phyloP scores from a whole-genome alignment of 2,113 vertebrate genomes.

The Hippolais icterina region DNA sequence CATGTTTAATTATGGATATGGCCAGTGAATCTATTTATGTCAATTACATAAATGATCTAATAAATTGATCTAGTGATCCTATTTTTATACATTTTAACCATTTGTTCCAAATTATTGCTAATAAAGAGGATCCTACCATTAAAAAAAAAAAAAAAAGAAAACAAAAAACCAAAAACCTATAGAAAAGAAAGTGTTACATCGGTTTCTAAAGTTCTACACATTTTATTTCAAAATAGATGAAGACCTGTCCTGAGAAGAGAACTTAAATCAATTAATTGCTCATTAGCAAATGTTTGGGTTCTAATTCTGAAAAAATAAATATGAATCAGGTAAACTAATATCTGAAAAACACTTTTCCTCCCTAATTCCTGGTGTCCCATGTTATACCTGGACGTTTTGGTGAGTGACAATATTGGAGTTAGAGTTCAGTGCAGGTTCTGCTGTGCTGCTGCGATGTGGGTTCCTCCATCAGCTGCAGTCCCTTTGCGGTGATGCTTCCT shows the following conservation, averaged over 20 bases:
- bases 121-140: background rate
- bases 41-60: background rate
- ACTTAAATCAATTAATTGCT: background rate
- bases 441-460: fast-evolving
- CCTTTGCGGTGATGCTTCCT: background rate
- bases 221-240: background rate
- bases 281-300: background rate
- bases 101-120: background rate
- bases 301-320: background rate
- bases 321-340: background rate
- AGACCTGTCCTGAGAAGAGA: background rate
- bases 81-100: background rate
- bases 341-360: background rate
- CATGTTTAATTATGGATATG: background rate
- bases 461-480: background rate
- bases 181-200: background rate
- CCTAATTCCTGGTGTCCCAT: background rate
- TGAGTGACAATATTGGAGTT: background rate
- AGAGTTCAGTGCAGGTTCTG: background rate
- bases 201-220: background rate
- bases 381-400: fast-evolving
- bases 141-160: background rate
- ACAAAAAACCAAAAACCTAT: too few relatives aligned
- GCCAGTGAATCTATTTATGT: background rate
- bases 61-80: background rate